Evolutionary conservation across 2,888 invertebrate genomes (phyloP).

Genomic region (Clanis bilineata): DNA sequence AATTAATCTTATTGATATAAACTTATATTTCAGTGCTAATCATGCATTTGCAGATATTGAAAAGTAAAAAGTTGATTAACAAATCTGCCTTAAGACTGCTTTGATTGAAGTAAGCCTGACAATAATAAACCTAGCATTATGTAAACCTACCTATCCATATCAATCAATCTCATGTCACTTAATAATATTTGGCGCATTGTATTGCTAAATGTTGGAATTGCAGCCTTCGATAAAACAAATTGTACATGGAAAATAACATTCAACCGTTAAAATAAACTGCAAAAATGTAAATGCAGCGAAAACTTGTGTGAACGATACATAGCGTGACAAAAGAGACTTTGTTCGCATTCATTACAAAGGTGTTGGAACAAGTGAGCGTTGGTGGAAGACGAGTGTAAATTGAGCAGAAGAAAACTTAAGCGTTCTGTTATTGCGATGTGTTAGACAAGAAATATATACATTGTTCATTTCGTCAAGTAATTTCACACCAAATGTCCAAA

Average conservation of each 20-base stretch:
- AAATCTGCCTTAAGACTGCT: neutral
- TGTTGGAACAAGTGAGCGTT: conserved; percentile 29
- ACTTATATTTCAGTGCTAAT: neutral
- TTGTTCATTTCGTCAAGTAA: neutral
- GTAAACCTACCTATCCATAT: conserved; percentile 5
- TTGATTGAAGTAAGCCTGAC: neutral
- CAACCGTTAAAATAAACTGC: conserved; percentile 23
- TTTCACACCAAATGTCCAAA: conserved; percentile 33
- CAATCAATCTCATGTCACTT: conserved; percentile 23
- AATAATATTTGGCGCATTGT: conserved; percentile 53
- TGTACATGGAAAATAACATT: conserved; percentile 20
- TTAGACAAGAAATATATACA: conserved; percentile 11
- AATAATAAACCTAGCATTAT: neutral
- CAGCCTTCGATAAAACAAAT: neutral
- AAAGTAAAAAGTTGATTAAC: neutral
- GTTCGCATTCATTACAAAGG: neutral
- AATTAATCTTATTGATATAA: neutral
- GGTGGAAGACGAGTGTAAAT: conserved; percentile 69
- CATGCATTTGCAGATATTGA: neutral
- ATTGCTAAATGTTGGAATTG: conserved; percentile 40
- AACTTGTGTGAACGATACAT: conserved; percentile 17
- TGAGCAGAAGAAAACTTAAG: conserved; percentile 47
- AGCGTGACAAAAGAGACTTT: conserved; percentile 17
- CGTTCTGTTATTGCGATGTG: conserved; percentile 21
- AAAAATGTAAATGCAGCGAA: conserved; percentile 33